A percentile compares a stretch with the other conserved stretches of the same genome.
Conservation (phyloP, 2,888 invertebrate species). For the Zaprionus obscuricornis region DNA sequence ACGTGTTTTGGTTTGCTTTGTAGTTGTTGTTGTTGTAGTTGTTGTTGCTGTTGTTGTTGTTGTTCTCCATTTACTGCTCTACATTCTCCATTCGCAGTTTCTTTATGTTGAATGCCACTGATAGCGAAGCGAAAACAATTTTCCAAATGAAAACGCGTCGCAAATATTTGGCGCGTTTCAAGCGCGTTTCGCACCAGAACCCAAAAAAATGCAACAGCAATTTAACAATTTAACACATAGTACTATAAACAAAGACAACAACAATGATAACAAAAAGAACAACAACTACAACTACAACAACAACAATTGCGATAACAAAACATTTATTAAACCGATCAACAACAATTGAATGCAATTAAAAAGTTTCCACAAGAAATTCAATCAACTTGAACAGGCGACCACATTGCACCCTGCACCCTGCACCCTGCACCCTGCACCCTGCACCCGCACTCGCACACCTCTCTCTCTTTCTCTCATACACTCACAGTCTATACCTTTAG, state of each 20-base stretch:
- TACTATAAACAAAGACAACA: conserved; percentile 9
- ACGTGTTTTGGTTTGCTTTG: conserved; percentile 47
- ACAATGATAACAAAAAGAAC: too few species aligned
- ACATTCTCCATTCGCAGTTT: too few species aligned
- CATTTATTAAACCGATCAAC: conserved; percentile 3
- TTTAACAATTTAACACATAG: conserved; percentile 3
- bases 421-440: conserved; percentile 1
- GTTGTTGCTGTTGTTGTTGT: conserved; percentile 1
- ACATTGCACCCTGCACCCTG: conserved; percentile 10
- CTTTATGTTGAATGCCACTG: conserved; percentile 32
- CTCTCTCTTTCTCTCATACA: too few species aligned
- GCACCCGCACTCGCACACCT: conserved; percentile 19
- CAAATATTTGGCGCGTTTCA: conserved; percentile 27
- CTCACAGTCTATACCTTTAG: too few species aligned
- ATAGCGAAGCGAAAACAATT: conserved; percentile 60
- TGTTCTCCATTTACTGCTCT: conserved; percentile 29
- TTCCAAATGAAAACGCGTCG: conserved; percentile 60
- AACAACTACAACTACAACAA: conserved; percentile 10
- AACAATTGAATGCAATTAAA: background rate
- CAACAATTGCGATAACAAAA: background rate
- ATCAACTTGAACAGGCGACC: conserved; percentile 40
- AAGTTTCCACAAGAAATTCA: conserved; percentile 62
- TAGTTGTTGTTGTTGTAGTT: background rate
- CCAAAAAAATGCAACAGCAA: conserved; percentile 3
- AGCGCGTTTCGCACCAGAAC: conserved; percentile 22